A percentile compares a stretch with the other conserved stretches of the same genome.
Evolutionary conservation across 2,113 vertebrate species (phyloP).

Genomic region (Anhinga anhinga): DNA sequence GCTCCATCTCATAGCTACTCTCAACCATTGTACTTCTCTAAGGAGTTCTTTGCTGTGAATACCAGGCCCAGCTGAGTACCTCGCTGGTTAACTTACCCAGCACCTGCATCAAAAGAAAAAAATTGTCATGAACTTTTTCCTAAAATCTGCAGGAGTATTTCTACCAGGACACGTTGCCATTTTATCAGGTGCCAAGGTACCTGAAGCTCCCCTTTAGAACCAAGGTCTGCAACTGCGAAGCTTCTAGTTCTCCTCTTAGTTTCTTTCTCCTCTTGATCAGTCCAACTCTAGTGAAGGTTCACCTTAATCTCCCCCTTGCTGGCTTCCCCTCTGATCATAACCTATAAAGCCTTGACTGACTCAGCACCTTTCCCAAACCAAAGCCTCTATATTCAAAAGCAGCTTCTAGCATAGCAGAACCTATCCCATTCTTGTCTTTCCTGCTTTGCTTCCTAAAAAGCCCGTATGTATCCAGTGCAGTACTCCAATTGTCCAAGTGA

Average conservation of each 20-base stretch:
- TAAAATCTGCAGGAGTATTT: background rate
- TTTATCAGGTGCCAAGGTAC: background rate
- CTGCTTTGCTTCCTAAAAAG: background rate
- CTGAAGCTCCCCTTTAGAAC: background rate
- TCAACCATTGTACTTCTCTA: background rate
- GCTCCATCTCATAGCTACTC: background rate
- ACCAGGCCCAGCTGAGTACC: background rate
- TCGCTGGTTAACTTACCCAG: background rate
- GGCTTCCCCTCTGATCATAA: background rate
- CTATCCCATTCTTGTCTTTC: background rate
- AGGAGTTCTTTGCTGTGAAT: background rate
- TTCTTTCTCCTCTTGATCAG: background rate
- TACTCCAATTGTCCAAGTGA: background rate
- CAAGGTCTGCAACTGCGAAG: background rate
- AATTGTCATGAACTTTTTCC: background rate
- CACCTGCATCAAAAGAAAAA: background rate
- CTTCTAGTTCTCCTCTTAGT: background rate
- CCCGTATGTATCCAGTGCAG: background rate
- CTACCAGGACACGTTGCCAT: background rate
- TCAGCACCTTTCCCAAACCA: background rate
- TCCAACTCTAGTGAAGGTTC: background rate
- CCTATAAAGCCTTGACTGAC: background rate
- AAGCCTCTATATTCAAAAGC: background rate
- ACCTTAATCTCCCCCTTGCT: background rate
- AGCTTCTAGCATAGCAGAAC: background rate